phyloP scores from a whole-genome alignment of 2,797 vertebrate genomes.

The Danio choprae region DNA sequence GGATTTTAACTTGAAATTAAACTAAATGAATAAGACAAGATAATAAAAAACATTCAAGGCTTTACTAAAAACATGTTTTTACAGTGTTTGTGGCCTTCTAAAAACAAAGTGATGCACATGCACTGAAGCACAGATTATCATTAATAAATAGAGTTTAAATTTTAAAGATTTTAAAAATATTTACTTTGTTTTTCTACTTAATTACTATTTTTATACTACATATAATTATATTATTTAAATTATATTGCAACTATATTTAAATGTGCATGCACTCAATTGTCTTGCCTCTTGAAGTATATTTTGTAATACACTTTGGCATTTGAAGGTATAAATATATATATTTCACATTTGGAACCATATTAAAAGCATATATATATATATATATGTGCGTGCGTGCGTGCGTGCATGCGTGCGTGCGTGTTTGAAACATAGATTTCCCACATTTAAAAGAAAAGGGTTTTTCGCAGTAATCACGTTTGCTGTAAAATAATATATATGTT shows the following conservation, averaged over 20 bases:
- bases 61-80: background rate
- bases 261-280: background rate
- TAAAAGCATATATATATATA: background rate
- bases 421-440: too few species aligned
- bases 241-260: background rate
- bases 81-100: background rate
- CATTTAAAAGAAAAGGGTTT: too few species aligned
- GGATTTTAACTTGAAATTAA: conserved; percentile 10
- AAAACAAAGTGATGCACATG: too few species aligned
- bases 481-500: too few species aligned
- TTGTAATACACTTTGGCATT: background rate
- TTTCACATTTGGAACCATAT: background rate
- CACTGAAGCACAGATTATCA: background rate
- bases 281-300: background rate
- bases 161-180: background rate
- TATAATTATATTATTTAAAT: too few species aligned
- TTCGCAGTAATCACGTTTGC: too few species aligned
- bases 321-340: background rate
- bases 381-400: too few species aligned
- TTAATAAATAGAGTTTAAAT: conserved; percentile 11
- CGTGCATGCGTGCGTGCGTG: too few species aligned
- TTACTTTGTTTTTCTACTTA: background rate
- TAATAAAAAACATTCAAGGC: background rate
- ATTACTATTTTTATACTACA: background rate
- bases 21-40: background rate